A percentile compares a stretch with the other conserved stretches of the same genome.
These are phyloP conservation scores for Nymphalis polychloros DNA, from an alignment of 2,888 invertebrate species.

Conservation along the genomic window DNA sequence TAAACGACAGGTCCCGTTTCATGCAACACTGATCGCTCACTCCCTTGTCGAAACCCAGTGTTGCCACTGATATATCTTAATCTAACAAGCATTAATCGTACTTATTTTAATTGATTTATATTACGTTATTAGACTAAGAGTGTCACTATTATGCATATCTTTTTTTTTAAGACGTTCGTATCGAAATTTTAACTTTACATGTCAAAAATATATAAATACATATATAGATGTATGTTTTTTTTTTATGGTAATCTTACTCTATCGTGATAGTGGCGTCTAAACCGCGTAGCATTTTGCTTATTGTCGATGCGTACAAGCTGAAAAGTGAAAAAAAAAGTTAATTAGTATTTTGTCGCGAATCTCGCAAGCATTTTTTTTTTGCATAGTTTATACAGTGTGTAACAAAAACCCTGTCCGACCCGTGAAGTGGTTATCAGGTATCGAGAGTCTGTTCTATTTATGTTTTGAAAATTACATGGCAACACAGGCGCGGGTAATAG, in stretches of 20 bases:
- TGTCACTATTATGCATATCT: conserved; percentile 27
- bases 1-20: too few relatives aligned
- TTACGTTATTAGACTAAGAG: conserved; percentile 27
- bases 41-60: not conserved
- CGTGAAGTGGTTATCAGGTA: too few relatives aligned
- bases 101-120: conserved; percentile 6
- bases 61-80: not conserved
- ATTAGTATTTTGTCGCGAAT: not conserved
- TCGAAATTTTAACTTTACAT: conserved; percentile 20
- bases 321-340: conserved; percentile 45
- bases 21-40: not conserved
- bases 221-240: conserved; percentile 21
- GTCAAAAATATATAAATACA: conserved; percentile 41
- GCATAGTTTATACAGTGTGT: too few relatives aligned
- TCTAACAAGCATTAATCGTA: conserved; percentile 7
- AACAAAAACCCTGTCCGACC: too few relatives aligned
- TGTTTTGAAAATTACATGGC: too few relatives aligned
- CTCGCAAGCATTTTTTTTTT: too few relatives aligned
- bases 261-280: conserved; percentile 35
- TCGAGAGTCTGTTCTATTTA: too few relatives aligned
- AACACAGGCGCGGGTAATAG: too few relatives aligned
- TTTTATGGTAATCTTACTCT: conserved; percentile 29
- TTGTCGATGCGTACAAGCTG: conserved; percentile 76
- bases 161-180: not conserved
- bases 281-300: conserved; percentile 51